Base-by-base conservation (phyloP, 2,797 vertebrate species). In the Enteromius radiatus region DNA sequence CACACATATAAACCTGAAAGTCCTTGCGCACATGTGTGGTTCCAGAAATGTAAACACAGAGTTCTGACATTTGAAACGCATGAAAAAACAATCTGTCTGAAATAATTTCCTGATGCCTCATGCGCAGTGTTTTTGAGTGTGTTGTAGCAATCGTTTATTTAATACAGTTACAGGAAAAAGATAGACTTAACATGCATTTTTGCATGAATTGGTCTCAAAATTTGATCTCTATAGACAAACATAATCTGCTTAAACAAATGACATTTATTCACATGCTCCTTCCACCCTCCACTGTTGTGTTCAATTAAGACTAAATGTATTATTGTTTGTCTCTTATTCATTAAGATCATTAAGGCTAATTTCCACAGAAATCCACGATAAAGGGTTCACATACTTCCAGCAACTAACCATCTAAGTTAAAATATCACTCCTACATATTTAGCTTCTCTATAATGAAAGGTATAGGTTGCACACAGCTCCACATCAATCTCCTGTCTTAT, bases 1-100 rank as follows among this genome's bases (percentile, higher is more conserved):
- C 71, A 45, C 45, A 83, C 61, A 75, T 74, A 65, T 87, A 71
- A 83, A 83, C 77, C 14, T 31, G 61, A 33, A 33, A 59, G 77
- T 47, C 36, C 54, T 74, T 21, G n/a, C 71, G 43, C n/a, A 83
- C 49, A 80, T 43, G 21, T 41, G 38, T 15, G 15, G 3, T 41
- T 28, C 45, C 71, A 76, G 45, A 52, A 54, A 65, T 59, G 52
- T 56, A 49, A 69, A 83, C 38, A 54, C 28, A 41, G 19, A 26
- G 31, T 81, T 74, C 21, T 54, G 33, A 75, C 19, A 75, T 75
- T 23, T 76, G 19, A 67, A 75, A 52, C 1, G 1, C 45, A n/a
- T 28, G 12, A 9, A 23, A 61, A 23, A 41, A 73, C 19, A 19
- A 17, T 56, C 0, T 0, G 49, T 71, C 38, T 61, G 19, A 61